Evolutionary conservation across 2,113 vertebrate species (phyloP), one percentile per base, ranked within the genome.

Genomic region (Lagenorhynchus albirostris): DNA sequence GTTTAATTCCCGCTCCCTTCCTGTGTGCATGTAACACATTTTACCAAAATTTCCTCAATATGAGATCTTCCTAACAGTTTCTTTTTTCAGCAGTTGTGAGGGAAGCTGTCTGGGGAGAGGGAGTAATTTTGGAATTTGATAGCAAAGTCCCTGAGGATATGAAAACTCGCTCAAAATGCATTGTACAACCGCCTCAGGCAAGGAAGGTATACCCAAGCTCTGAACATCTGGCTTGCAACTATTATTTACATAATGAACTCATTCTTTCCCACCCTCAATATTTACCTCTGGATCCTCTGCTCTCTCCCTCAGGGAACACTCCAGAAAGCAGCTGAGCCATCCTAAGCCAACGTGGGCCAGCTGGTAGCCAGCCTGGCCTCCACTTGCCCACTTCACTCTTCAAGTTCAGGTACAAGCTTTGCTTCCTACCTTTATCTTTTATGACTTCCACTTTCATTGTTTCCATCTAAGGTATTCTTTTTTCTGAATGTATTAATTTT

Each of bases 211-310:
- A 80, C 70, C 87, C 79, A 68, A 50, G 86, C 79, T 96, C 38
- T 76, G 95, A 95, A 97, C 96, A 96, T 89, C 85, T 89, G 82
- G 89, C 85, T 92, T 26, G 41, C 82, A 92, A 96, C 74, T 87
- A 60, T 89, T 76, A 93, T 96, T 97, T 95, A 95, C 88, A 95
- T 95, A 94, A 97, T 96, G 79, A 93, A 93, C 79, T 95, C 79
- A 50, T 87, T 84, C 74, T 90, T 41, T 76, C 44, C 71, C 68
- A 81, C 53, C 44, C 63, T 94, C 68, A 38, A 33, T 67, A 62
- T 95, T 96, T 86, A 90, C 89, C 62, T 85, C 67, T 25, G 71
- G 81, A 80, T 71, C 31, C 77, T 88, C 80, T 58, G 77, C 85
- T 82, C 12, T 26, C 20, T 65, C 76, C 84, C 41, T 89, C 10